A percentile compares a stretch with the other conserved stretches of the same genome.
These are phyloP conservation scores for Pseudorhombus dupliciocellatus DNA, from an alignment of 2,113 vertebrate genomes.

Conservation along the genomic window DNA sequence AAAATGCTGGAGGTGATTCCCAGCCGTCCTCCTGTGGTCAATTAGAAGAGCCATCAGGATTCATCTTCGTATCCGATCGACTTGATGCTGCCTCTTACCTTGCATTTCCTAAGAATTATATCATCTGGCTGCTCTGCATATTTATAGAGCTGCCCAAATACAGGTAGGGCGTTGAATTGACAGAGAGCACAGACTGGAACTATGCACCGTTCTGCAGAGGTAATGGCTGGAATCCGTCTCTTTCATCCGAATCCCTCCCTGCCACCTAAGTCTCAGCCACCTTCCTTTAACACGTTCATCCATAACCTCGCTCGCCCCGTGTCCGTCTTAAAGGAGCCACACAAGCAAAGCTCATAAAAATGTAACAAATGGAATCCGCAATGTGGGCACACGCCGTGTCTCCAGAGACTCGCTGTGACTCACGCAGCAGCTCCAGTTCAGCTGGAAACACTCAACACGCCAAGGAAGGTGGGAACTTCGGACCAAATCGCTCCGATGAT, in stretches of 20 bases:
- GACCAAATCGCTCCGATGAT: slow-evolving; percentile 48
- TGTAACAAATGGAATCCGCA: slow-evolving; percentile 57
- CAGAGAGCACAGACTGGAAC: slow-evolving; percentile 43
- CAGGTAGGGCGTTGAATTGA: slow-evolving; percentile 57
- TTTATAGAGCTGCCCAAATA: slow-evolving; percentile 66
- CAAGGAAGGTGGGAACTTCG: slow-evolving; percentile 22
- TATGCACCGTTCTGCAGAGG: slow-evolving; percentile 40
- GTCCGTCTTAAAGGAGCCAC: slow-evolving; percentile 36
- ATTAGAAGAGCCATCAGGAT: slow-evolving; percentile 69
- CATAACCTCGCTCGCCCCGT: slow-evolving; percentile 21
- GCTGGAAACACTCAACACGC: slow-evolving; percentile 45
- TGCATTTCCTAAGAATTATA: slow-evolving; percentile 55
- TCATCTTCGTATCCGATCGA: slow-evolving; percentile 67
- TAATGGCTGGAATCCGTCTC: slow-evolving; percentile 51
- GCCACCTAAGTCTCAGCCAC: slow-evolving; percentile 12
- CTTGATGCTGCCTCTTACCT: slow-evolving; percentile 55
- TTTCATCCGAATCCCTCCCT: slow-evolving; percentile 47
- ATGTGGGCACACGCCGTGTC: slow-evolving; percentile 15
- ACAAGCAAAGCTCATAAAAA: slow-evolving; percentile 48
- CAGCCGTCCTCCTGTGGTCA: slow-evolving; percentile 52
- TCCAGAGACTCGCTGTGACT: slow-evolving; percentile 29
- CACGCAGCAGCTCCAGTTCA: slow-evolving; percentile 28
- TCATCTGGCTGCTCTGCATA: slow-evolving; percentile 65
- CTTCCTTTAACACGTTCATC: slow-evolving; percentile 27
- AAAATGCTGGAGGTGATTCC: slow-evolving; percentile 46